These are phyloP conservation scores for Capromys pilorides DNA, from an alignment of 2,797 vertebrate species.

Conservation along the genomic window DNA sequence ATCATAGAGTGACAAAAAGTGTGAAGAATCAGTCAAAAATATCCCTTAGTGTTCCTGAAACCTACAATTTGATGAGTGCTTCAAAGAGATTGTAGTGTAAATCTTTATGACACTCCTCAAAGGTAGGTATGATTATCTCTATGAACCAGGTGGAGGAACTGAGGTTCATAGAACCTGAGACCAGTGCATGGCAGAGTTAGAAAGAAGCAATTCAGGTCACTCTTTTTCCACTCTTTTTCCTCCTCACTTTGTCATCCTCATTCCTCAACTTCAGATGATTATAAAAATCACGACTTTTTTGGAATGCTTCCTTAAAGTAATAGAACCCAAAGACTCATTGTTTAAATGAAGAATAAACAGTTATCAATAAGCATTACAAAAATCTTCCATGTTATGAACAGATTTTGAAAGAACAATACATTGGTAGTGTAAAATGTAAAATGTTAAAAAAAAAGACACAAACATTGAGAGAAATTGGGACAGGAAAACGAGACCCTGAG, in stretches of 20 bases:
- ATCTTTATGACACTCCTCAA: not conserved
- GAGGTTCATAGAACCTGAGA: not conserved
- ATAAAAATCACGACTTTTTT: not conserved
- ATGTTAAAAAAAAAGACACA: not conserved
- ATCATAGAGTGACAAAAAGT: not conserved
- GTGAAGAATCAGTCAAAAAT: not conserved
- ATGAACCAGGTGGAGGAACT: not conserved
- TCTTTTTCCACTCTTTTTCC: not conserved
- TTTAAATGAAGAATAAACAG: not conserved
- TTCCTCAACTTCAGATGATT: not conserved
- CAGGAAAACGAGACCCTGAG: not conserved
- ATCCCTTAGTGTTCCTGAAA: not conserved
- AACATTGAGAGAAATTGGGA: not conserved
- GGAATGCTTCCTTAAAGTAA: not conserved
- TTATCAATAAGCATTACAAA: not conserved
- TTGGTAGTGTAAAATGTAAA: not conserved
- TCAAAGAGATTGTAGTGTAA: not conserved
- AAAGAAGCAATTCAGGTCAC: not conserved
- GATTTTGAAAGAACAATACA: not conserved
- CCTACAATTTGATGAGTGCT: not conserved
- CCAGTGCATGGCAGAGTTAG: not conserved
- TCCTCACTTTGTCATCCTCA: not conserved
- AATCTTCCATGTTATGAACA: not conserved
- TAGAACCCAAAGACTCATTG: not conserved
- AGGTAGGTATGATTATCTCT: not conserved